A percentile compares a stretch with the other conserved stretches of the same genome.
Evolutionary conservation across 2,113 vertebrate genomes (phyloP).

Genomic region (Labrus mixtus): DNA sequence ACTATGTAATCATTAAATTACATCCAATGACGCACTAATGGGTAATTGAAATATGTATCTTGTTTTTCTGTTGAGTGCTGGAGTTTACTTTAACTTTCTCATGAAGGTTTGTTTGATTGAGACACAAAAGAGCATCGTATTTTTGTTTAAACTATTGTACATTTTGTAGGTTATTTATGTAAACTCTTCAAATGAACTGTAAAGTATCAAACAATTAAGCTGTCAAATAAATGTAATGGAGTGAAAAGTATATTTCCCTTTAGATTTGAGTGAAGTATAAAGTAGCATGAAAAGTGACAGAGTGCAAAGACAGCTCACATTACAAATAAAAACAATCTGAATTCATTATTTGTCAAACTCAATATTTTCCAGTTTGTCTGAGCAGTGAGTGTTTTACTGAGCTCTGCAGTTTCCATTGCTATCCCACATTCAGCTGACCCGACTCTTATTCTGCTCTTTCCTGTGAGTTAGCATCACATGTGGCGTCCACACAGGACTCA

Average conservation of each 20-base stretch:
- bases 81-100: no score
- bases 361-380: background rate
- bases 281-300: no score
- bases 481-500: background rate
- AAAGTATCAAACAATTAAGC: no score
- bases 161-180: no score
- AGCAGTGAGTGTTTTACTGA: background rate
- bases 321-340: background rate
- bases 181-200: no score
- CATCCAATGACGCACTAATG: no score
- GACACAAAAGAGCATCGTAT: no score
- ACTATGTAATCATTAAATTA: no score
- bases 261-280: background rate
- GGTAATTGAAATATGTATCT: no score
- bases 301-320: background rate
- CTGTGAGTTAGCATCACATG: background rate
- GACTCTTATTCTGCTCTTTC: background rate
- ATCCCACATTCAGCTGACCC: conserved; percentile 13
- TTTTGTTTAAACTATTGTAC: no score
- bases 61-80: no score
- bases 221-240: background rate
- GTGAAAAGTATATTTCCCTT: background rate
- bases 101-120: no score
- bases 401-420: background rate
- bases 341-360: background rate